phyloP scores from a whole-genome alignment of 1,140 invertebrate genomes.

The Goniozus legneri region DNA sequence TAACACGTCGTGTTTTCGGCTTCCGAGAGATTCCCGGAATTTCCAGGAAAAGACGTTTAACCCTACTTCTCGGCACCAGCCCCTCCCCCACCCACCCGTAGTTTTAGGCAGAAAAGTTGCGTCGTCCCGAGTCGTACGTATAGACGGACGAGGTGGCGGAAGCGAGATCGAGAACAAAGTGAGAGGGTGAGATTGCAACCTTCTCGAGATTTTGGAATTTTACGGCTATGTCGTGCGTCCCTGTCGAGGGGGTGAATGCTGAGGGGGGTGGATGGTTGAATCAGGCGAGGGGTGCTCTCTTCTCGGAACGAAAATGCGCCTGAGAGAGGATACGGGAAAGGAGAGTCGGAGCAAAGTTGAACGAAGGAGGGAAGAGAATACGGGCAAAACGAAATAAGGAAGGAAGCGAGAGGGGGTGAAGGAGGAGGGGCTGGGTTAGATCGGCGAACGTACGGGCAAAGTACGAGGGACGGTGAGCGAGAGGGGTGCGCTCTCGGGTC shows the following conservation, averaged over 20 bases:
- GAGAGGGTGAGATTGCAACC: slow-evolving; percentile 9
- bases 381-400: too few species aligned
- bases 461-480: neutral
- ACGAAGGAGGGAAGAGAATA: too few species aligned
- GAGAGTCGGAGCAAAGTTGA: too few species aligned
- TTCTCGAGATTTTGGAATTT: slow-evolving; percentile 31
- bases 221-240: slow-evolving; percentile 28
- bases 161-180: slow-evolving; percentile 6
- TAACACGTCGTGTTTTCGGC: too few species aligned
- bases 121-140: neutral
- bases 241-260: slow-evolving; percentile 8
- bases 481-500: neutral
- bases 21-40: slow-evolving; percentile 27
- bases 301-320: too few species aligned
- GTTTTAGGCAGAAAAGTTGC: slow-evolving; percentile 31
- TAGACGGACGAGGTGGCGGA: neutral
- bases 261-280: neutral
- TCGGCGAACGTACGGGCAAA: neutral
- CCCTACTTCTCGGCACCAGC: too few species aligned
- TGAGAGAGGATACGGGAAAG: too few species aligned
- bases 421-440: slow-evolving; percentile 10
- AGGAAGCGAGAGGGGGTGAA: slow-evolving; percentile 5
- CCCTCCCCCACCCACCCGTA: too few species aligned
- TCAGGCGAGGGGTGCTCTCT: neutral
- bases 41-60: slow-evolving; percentile 22